Base-by-base conservation (phyloP, 2,797 vertebrate species). In the Anomalospiza imberbis region DNA sequence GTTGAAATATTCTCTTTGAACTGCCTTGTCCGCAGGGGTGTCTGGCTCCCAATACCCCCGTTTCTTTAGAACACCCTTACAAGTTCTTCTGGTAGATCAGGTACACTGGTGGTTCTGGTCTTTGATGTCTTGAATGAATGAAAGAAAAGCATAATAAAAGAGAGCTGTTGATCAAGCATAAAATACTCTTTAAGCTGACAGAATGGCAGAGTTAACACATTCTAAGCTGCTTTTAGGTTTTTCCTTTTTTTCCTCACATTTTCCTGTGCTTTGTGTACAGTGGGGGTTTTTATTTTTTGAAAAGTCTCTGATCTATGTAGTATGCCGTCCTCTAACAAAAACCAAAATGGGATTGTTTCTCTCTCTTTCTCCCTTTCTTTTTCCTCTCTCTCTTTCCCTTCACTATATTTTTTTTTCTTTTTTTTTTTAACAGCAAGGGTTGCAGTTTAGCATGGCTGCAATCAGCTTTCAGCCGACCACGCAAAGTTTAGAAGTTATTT, bases 81-180 rank as follows among this genome's bases (percentile, higher is more conserved):
- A 97, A 96, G 97, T 97, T 94, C 97, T 98, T 98, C 97, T 96
- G 97, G 98, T 97, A 98, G 97, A 98, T 98, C 98, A 98, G 98
- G 98, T 98, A 98, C 94, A 95, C 97, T 98, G 98, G 98, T 98
- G 97, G 97, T 96, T 97, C 97, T 95, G 84, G 91, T 94, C 98
- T 98, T 98, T 98, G 98, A 98, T 98, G 98, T 98, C 97, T 95
- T 98, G 97, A 98, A 98, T 98, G 98, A 98, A 98, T 98, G 98
- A 98, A 98, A 98, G 98, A 97, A 98, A 98, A 97, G 97, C 97
- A 98, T 98, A 98, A 98, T 98, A 98, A 98, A 98, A 98, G 98
- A 97, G 98, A 98, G 98, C 98, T 98, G 98, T 98, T 98, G 98
- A 98, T 98, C 98, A 98, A 98, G 98, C 98, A 98, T 98, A 98